phyloP scores from a whole-genome alignment of 2,113 vertebrate species.

The Callopanchax toddi region DNA sequence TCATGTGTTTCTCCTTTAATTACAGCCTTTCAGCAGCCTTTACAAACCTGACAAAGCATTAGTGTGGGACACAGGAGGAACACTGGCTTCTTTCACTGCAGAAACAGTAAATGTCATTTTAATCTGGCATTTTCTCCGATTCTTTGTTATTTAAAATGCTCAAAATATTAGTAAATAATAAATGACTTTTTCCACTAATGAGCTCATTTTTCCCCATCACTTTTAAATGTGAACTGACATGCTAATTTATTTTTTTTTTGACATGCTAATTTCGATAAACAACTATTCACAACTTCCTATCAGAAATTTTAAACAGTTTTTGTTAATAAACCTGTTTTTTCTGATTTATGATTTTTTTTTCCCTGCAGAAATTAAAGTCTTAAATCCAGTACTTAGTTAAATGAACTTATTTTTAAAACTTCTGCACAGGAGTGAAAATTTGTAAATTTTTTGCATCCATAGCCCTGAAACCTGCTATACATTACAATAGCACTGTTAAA shows the following conservation, averaged over 20 bases:
- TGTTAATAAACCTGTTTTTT: neutral
- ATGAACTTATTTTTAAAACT: neutral
- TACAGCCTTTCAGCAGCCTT: neutral
- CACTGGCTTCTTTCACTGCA: neutral
- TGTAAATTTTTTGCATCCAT: neutral
- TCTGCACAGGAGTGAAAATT: neutral
- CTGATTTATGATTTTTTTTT: no score
- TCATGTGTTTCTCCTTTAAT: neutral
- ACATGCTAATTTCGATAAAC: neutral
- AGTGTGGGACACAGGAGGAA: neutral
- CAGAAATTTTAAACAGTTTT: neutral
- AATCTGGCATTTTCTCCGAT: neutral
- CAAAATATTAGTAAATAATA: neutral
- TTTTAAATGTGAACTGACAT: neutral
- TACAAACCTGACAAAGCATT: neutral
- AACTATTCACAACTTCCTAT: neutral
- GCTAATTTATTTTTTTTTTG: no score
- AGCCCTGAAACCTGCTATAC: neutral
- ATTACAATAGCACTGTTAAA: conserved; percentile 3
- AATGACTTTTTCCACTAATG: neutral
- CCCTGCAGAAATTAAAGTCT: neutral
- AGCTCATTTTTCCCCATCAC: neutral
- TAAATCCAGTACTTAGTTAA: neutral
- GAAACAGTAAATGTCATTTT: neutral
- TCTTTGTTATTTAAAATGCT: neutral